A percentile compares a stretch with the other conserved stretches of the same genome.
phyloP scores from a whole-genome alignment of 2,113 vertebrate species.

The Tyto alba region DNA sequence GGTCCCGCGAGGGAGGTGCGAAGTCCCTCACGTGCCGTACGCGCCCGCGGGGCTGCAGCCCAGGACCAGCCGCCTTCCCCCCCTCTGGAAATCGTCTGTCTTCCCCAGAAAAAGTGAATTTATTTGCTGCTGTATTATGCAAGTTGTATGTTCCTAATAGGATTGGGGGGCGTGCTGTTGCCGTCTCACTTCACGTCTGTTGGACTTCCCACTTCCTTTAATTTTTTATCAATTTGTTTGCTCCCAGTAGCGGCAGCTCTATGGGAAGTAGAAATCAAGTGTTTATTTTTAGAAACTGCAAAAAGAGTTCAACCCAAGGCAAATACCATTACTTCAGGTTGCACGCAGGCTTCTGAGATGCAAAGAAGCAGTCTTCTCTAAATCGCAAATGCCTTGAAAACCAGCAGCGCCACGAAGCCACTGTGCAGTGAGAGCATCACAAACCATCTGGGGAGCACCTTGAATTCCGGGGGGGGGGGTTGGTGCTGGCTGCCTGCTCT shows the following conservation, averaged over 20 bases:
- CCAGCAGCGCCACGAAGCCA: rapidly evolving
- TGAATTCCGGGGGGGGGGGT: not conserved
- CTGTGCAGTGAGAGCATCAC: rapidly evolving
- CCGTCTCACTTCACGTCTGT: rapidly evolving
- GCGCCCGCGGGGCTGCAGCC: not conserved
- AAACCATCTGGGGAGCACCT: rapidly evolving
- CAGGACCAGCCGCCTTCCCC: rapidly evolving
- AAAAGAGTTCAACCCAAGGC: slow-evolving; percentile 26
- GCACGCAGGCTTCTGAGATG: not conserved
- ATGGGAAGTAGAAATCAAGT: not conserved
- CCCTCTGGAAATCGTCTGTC: rapidly evolving
- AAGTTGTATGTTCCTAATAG: rapidly evolving
- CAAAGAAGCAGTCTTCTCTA: not conserved
- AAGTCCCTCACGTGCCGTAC: rapidly evolving
- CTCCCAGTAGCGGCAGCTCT: not conserved
- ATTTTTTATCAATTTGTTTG: not conserved
- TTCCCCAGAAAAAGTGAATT: not conserved
- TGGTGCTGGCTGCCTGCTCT: not conserved
- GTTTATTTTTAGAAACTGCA: slow-evolving; percentile 31
- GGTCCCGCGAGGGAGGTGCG: not conserved
- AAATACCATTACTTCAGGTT: not conserved
- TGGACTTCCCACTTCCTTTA: not conserved
- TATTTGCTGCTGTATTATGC: rapidly evolving
- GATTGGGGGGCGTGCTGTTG: rapidly evolving
- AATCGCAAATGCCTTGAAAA: not conserved